phyloP scores from a whole-genome alignment of 2,113 vertebrate species.

The Bambusicola thoracicus region DNA sequence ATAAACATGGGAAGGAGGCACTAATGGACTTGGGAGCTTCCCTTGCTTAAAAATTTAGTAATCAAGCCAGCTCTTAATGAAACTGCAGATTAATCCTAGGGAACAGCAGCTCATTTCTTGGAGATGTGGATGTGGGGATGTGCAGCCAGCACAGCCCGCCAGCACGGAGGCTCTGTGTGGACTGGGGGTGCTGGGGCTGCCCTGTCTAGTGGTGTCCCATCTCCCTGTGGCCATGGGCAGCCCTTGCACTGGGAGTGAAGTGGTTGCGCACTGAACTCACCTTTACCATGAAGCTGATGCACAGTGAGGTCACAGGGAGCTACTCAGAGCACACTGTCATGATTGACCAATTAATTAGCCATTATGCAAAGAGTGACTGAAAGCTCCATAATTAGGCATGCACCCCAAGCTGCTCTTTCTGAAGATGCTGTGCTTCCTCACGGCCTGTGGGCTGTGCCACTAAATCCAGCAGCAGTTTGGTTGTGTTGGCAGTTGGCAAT shows the following conservation, averaged over 20 bases:
- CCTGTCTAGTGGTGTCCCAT: too few species aligned
- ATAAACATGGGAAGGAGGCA: conserved; percentile 56
- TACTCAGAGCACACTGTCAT: not conserved
- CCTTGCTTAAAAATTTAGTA: conserved; percentile 39
- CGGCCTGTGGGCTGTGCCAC: not conserved
- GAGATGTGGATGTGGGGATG: not conserved
- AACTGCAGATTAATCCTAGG: not conserved
- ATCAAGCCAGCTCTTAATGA: conserved; percentile 33
- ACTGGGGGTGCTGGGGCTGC: not conserved
- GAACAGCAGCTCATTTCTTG: not conserved
- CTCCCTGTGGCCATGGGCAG: fast-evolving
- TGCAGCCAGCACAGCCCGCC: fast-evolving
- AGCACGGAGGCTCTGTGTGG: not conserved
- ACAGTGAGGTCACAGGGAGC: not conserved
- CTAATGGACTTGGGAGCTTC: not conserved
- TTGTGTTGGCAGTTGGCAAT: too few species aligned
- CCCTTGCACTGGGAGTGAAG: too few species aligned
- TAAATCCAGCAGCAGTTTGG: fast-evolving
- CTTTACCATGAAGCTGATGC: not conserved
- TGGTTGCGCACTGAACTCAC: not conserved
- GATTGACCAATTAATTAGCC: not conserved
- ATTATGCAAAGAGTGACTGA: not conserved
- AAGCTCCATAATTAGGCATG: not conserved
- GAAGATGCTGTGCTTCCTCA: fast-evolving
- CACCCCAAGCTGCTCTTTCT: not conserved